Base-by-base conservation (phyloP, 2,888 invertebrate genomes). In the Eristalis arbustorum region DNA sequence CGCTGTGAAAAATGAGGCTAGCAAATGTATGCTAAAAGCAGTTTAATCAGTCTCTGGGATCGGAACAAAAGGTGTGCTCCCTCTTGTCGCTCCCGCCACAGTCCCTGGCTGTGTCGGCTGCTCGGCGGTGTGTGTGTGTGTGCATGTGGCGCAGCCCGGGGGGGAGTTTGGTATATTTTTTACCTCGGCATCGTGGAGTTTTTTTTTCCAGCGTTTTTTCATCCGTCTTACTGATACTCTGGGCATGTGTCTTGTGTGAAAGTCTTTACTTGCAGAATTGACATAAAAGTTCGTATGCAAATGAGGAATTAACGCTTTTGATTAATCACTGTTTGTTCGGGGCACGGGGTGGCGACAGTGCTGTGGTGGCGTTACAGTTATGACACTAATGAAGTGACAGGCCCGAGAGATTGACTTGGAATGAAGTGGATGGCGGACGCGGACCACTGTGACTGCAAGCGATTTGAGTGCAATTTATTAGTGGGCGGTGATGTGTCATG, bases 1-100 rank as follows among this genome's bases (percentile, higher is more conserved):
- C 88, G 88, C 89, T 85, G 88, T 89, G 88, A 88, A 88, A 89
- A 88, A 89, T 88, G 88, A 89, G 89, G 88, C 88, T 88, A 88
- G 88, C 88, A 89, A 89, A 89, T 89, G 88, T 89, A 89, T 89
- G 89, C 89, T 89, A 89, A 89, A 89, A 88, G 89, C 84, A 83
- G 87, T 89, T 89, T 89, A 89, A 89, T 89, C 89, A 88, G 83
- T 84, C 84, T 74, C 72, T 84, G 64, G 76, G 84, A 89, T 89
- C 88, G 84, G 83, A 78, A 78, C 87, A 87, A 87, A 87, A 87
- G 87, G 87, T 83, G 83, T 83, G 66, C 25, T 57, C 3, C 6
- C 49, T 49, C 49, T 49, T 18, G 42, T 1, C n/a, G 4, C n/a
- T 18, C 42, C 1, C 13, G 6, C 18, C 14, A 3, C 56, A 69